Conservation (phyloP, 2,113 vertebrate species). For the Penelope pileata region DNA sequence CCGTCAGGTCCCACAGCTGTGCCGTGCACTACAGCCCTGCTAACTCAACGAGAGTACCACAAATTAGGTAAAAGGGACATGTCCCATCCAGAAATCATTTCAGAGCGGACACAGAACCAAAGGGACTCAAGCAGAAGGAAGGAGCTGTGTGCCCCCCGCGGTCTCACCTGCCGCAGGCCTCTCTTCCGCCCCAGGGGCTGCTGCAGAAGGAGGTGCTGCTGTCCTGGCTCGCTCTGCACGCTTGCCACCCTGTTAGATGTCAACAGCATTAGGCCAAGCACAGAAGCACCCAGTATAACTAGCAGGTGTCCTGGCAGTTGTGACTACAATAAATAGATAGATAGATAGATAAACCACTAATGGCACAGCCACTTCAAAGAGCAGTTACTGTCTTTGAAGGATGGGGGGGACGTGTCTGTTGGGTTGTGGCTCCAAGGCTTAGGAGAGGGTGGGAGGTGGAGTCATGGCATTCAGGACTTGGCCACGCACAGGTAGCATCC, state of each 20-base stretch:
- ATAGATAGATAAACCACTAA: slow-evolving; percentile 45
- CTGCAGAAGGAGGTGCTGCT: slow-evolving; percentile 94
- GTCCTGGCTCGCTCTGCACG: slow-evolving; percentile 96
- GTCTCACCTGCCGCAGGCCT: slow-evolving; percentile 91
- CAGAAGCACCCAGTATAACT: not conserved
- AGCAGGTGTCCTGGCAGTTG: slow-evolving; percentile 18
- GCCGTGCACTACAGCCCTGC: accelerated
- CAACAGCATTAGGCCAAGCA: slow-evolving; percentile 60
- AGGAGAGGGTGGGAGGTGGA: slow-evolving; percentile 59
- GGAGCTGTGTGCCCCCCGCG: not conserved
- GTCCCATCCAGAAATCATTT: not conserved
- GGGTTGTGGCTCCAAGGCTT: slow-evolving; percentile 58
- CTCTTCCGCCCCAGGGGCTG: slow-evolving; percentile 93
- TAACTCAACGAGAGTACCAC: not conserved
- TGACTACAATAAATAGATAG: slow-evolving; percentile 28
- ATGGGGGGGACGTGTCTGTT: slow-evolving; percentile 50
- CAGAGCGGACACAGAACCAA: not conserved
- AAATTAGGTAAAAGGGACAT: not conserved
- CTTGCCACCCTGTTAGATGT: slow-evolving; percentile 91
- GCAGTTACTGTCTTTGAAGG: slow-evolving; percentile 78
- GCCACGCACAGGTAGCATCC: slow-evolving; percentile 62
- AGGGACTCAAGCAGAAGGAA: not conserved
- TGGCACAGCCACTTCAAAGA: slow-evolving; percentile 80
- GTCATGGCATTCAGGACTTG: slow-evolving; percentile 65
- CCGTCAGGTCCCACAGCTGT: not conserved